Evolutionary conservation across 1,140 invertebrate genomes (phyloP).

Genomic region (Magallana gigas): DNA sequence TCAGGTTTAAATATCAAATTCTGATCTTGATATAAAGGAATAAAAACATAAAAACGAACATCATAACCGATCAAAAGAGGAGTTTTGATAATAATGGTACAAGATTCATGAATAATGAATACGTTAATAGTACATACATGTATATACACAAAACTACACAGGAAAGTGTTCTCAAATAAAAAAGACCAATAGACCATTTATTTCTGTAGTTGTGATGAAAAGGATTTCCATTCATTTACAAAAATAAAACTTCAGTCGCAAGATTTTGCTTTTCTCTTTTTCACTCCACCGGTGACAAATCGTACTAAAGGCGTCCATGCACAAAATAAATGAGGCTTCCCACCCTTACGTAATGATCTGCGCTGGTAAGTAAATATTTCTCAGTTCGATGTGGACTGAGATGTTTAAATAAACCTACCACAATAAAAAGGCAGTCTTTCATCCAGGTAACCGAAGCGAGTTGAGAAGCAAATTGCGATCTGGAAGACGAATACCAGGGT

Average conservation of each 20-base stretch:
- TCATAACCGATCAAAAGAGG: no score
- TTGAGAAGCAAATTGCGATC: not conserved
- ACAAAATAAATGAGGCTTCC: not conserved
- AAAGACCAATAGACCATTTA: no score
- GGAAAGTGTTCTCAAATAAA: no score
- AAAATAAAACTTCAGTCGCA: not conserved
- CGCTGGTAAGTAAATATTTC: not conserved
- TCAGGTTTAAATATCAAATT: not conserved
- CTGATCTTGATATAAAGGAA: not conserved
- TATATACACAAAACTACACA: no score
- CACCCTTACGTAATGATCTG: constrained; percentile 10
- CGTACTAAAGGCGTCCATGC: not conserved
- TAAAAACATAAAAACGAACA: no score
- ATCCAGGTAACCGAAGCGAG: not conserved
- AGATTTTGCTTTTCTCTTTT: no score
- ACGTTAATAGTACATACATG: no score
- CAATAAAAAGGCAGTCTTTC: not conserved
- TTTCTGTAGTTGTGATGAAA: no score
- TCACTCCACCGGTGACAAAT: not conserved
- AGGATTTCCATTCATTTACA: not conserved
- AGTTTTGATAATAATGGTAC: no score
- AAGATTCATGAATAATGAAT: no score
- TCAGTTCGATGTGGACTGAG: not conserved
- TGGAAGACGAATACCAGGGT: no score
- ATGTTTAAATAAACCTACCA: not conserved